phyloP scores from a whole-genome alignment of 2,797 vertebrate genomes.

The Masticophis lateralis region DNA sequence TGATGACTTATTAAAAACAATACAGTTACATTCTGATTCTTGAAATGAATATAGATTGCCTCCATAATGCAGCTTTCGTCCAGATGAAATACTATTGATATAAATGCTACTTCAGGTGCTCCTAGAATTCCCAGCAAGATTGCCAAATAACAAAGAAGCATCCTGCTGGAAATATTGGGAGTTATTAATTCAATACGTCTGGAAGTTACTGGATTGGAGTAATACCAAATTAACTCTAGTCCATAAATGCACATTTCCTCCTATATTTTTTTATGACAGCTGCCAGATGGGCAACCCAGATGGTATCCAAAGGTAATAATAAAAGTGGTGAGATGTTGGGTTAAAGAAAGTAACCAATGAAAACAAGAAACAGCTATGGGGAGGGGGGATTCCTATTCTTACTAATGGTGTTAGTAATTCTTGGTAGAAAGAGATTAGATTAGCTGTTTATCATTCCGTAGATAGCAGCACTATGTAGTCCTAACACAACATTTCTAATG shows the following conservation, averaged over 20 bases:
- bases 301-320: neutral
- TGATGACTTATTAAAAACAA: neutral
- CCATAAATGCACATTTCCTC: neutral
- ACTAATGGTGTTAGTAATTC: neutral
- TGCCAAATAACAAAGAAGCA: neutral
- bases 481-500: neutral
- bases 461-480: neutral
- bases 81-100: neutral
- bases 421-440: neutral
- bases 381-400: neutral
- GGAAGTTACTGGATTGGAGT: neutral
- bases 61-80: neutral
- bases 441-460: neutral
- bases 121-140: neutral
- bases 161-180: neutral
- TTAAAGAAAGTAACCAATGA: neutral
- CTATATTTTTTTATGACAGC: neutral
- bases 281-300: neutral
- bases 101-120: neutral
- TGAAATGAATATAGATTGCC: neutral
- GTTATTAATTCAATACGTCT: neutral
- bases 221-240: neutral
- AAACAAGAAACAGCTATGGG: neutral
- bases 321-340: neutral
- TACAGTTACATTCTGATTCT: neutral